Conservation (phyloP, 1,140 invertebrate species). For the Acromyrmex charruanus region DNA sequence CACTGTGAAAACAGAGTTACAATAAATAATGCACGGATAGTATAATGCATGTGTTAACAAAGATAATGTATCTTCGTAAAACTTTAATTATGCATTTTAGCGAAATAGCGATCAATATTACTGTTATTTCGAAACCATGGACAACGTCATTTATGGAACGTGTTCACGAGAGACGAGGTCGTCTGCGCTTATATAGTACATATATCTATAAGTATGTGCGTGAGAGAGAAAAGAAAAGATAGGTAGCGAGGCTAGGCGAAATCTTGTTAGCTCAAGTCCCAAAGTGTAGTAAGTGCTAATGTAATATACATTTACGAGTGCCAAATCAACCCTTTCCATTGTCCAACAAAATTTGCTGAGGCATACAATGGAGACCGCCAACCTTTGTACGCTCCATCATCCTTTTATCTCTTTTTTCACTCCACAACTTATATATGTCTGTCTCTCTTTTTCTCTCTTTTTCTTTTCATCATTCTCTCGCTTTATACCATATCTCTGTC, state of each 20-base stretch:
- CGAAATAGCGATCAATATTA: constrained; percentile 12
- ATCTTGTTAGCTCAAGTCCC: constrained; percentile 74
- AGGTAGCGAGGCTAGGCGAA: constrained; percentile 36
- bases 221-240: constrained; percentile 44
- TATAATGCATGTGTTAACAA: neutral
- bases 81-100: constrained; percentile 34
- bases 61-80: neutral
- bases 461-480: neutral
- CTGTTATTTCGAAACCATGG: neutral
- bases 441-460: neutral
- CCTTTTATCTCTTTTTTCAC: constrained; percentile 42
- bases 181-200: neutral
- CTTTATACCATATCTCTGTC: constrained; percentile 1
- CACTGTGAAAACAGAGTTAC: neutral
- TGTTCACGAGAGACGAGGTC: neutral
- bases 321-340: constrained; percentile 75
- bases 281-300: constrained; percentile 68
- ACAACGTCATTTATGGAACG: neutral
- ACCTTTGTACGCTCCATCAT: constrained; percentile 34
- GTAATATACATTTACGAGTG: constrained; percentile 80
- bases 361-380: constrained; percentile 70
- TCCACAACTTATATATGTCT: neutral
- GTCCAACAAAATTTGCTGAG: constrained; percentile 76
- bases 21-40: constrained; percentile 1
- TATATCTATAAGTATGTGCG: neutral